A percentile compares a stretch with the other conserved stretches of the same genome.
These are phyloP conservation scores for Syndactyla subalaris DNA, from an alignment of 2,797 vertebrate species.

Conservation along the genomic window DNA sequence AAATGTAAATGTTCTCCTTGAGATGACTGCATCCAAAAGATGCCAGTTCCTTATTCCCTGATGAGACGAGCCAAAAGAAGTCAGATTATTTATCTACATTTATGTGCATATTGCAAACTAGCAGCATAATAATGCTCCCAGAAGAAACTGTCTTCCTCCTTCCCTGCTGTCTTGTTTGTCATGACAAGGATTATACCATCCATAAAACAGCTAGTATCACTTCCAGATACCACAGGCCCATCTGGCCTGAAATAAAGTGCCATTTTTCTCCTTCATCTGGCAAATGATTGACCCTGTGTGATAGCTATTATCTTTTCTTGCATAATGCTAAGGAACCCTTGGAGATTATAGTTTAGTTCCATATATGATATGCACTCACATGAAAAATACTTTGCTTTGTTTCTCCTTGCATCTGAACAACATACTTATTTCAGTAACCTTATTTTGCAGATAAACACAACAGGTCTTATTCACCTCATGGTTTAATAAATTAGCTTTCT, in stretches of 20 bases:
- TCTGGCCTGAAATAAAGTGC: not conserved
- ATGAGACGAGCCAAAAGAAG: not conserved
- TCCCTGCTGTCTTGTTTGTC: not conserved
- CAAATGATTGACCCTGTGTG: not conserved
- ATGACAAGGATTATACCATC: not conserved
- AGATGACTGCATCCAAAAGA: not conserved
- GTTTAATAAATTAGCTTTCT: constrained; percentile 33
- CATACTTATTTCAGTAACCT: not conserved
- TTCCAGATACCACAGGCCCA: not conserved
- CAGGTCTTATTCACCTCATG: constrained; percentile 7
- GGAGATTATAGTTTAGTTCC: not conserved
- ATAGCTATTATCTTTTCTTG: not conserved
- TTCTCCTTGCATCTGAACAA: constrained; percentile 3
- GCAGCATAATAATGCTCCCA: not conserved
- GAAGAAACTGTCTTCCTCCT: not conserved
- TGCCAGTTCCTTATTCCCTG: not conserved
- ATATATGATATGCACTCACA: not conserved
- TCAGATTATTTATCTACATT: not conserved
- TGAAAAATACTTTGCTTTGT: constrained; percentile 11
- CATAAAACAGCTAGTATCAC: not conserved
- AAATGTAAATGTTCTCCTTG: not conserved
- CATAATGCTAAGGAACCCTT: not conserved
- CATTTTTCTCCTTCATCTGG: not conserved
- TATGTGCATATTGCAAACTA: not conserved
- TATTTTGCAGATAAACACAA: not conserved